Conservation (phyloP, 2,888 invertebrate genomes). For the Diaphora mendica region DNA sequence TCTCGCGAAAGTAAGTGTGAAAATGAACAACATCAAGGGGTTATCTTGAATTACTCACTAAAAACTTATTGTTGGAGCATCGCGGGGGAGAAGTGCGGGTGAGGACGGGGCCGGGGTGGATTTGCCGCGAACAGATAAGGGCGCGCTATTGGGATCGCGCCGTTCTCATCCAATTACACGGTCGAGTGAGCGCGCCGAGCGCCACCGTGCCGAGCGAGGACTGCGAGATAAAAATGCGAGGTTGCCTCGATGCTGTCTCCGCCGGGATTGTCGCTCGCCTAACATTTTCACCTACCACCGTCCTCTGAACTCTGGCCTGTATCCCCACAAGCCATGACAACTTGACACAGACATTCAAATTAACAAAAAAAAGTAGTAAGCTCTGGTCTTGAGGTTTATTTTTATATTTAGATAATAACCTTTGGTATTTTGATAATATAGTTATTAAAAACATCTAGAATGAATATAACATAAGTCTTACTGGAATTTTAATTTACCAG, state of each 20-base stretch:
- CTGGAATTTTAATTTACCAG: neutral
- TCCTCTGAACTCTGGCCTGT: conserved; percentile 51
- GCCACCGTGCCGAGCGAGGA: conserved; percentile 66
- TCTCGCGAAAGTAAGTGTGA: conserved; percentile 87
- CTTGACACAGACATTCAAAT: conserved; percentile 15
- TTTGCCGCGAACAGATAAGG: conserved; percentile 86
- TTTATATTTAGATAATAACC: neutral
- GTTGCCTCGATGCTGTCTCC: conserved; percentile 79
- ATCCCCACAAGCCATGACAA: conserved; percentile 22
- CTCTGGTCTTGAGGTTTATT: neutral
- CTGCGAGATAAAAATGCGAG: conserved; percentile 80
- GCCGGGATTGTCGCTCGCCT: conserved; percentile 83
- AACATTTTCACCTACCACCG: conserved; percentile 81
- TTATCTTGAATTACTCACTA: conserved; percentile 87
- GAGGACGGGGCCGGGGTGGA: conserved; percentile 68
- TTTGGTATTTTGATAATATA: neutral
- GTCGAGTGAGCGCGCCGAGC: conserved; percentile 82
- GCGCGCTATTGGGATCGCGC: conserved; percentile 86
- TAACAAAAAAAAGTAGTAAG: conserved; percentile 22
- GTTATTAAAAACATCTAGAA: neutral
- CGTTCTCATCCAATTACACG: conserved; percentile 87
- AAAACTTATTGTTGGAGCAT: conserved; percentile 83
- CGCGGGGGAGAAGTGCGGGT: conserved; percentile 54
- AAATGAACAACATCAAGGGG: conserved; percentile 87
- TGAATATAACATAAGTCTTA: no score